Conservation (phyloP, 2,797 vertebrate species). For the Protonibea diacanthus region DNA sequence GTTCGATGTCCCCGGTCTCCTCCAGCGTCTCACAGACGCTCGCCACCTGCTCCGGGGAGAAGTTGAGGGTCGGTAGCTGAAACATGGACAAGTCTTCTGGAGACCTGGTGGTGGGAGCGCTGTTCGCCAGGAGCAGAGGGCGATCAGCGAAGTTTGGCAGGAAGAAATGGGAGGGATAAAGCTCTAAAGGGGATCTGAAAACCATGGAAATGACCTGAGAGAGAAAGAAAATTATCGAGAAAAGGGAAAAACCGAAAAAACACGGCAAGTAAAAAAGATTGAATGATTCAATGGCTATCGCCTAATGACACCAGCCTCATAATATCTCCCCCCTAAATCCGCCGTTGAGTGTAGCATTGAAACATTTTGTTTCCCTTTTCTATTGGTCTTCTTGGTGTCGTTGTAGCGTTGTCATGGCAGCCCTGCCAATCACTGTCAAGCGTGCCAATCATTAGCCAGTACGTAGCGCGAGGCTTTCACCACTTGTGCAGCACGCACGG, state of each 20-base stretch:
- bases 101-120: constrained; percentile 95
- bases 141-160: constrained; percentile 99
- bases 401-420: constrained; percentile 99
- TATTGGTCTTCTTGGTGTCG: constrained; percentile 99
- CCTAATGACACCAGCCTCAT: constrained; percentile 99
- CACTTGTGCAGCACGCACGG: constrained; percentile 89
- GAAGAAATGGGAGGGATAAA: constrained; percentile 99
- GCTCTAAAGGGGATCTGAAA: constrained; percentile 99
- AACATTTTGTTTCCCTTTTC: constrained; percentile 99
- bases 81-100: constrained; percentile 99
- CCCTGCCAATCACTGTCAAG: constrained; percentile 99
- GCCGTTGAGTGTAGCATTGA: constrained; percentile 99
- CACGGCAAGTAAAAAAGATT: constrained; percentile 92
- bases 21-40: constrained; percentile 99
- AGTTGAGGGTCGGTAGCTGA: constrained; percentile 99
- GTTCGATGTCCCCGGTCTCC: constrained; percentile 99
- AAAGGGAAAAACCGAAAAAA: constrained; percentile 86
- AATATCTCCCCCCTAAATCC: constrained; percentile 99
- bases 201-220: constrained; percentile 99
- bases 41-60: constrained; percentile 99
- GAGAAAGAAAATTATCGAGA: constrained; percentile 91
- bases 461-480: constrained; percentile 97
- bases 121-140: constrained; percentile 95
- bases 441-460: constrained; percentile 99
- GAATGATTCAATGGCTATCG: constrained; percentile 98